Evolutionary conservation across 2,113 vertebrate genomes (phyloP).

Genomic region (Rana temporaria): DNA sequence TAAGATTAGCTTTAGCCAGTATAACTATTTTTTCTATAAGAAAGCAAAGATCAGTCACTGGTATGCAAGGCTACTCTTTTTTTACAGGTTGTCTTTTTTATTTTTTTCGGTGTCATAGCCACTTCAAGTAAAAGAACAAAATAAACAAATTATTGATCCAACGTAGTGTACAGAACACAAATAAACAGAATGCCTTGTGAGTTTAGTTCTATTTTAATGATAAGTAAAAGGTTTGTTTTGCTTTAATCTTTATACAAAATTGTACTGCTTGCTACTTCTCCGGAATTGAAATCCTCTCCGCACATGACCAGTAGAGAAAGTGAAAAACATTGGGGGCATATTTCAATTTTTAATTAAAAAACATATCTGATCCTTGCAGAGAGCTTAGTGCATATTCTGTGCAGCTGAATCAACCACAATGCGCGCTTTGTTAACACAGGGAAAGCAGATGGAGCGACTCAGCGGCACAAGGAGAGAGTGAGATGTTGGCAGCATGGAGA

Average conservation of each 20-base stretch:
- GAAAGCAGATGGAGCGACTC: conserved; percentile 54
- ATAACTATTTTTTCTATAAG: no score
- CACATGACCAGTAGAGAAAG: conserved; percentile 13
- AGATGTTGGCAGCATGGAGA: conserved; percentile 19
- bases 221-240: no score
- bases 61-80: no score
- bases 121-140: no score
- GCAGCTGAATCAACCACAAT: conserved; percentile 57
- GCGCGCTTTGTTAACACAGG: conserved; percentile 60
- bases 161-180: no score
- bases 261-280: conserved; percentile 18
- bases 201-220: no score
- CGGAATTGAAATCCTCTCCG: neutral
- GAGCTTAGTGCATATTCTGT: conserved; percentile 29
- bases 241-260: neutral
- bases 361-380: conserved; percentile 41
- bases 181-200: no score
- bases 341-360: conserved; percentile 53
- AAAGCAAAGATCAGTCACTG: no score
- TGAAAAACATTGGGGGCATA: conserved; percentile 27
- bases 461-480: conserved; percentile 56
- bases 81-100: no score
- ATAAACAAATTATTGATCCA: no score
- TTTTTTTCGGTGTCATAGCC: no score
- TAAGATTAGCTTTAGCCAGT: no score